These are phyloP conservation scores for Gila orcuttii DNA, from an alignment of 2,113 vertebrate species.

Conservation along the genomic window DNA sequence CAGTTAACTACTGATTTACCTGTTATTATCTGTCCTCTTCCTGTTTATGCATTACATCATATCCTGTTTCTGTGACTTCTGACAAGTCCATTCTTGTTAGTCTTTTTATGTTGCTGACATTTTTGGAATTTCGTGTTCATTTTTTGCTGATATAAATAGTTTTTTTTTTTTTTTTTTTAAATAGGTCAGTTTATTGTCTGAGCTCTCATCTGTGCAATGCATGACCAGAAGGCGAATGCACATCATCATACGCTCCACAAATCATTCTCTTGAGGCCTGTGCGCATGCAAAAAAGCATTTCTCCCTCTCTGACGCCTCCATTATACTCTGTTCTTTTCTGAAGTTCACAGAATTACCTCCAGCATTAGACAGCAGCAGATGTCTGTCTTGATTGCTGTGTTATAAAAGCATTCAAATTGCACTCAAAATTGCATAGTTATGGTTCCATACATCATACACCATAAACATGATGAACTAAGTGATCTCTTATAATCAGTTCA, in stretches of 20 bases:
- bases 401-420: too few species aligned
- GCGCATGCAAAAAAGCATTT: slow-evolving; percentile 45
- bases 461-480: not conserved
- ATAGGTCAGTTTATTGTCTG: slow-evolving; percentile 75
- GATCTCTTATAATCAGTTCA: not conserved
- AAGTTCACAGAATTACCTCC: slow-evolving; percentile 23
- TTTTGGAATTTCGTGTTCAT: not conserved
- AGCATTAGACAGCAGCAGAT: slow-evolving; percentile 9
- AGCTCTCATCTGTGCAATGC: slow-evolving; percentile 73
- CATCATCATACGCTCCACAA: slow-evolving; percentile 74
- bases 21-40: not conserved
- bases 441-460: not conserved
- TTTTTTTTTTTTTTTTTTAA: slow-evolving; percentile 60
- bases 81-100: not conserved
- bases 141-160: slow-evolving; percentile 67
- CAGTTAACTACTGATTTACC: not conserved
- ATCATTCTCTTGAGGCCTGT: slow-evolving; percentile 70
- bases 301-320: slow-evolving; percentile 6
- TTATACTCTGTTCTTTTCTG: not conserved
- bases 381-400: slow-evolving; percentile 19
- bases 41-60: slow-evolving; percentile 41
- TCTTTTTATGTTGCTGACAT: not conserved
- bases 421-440: not conserved
- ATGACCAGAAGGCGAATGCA: slow-evolving; percentile 73
- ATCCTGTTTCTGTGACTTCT: not conserved